Percentiles rank a stretch among this genome's conserved stretches.
Evolutionary conservation across 2,888 invertebrate species (phyloP).

Genomic region (Amiota communis): DNA sequence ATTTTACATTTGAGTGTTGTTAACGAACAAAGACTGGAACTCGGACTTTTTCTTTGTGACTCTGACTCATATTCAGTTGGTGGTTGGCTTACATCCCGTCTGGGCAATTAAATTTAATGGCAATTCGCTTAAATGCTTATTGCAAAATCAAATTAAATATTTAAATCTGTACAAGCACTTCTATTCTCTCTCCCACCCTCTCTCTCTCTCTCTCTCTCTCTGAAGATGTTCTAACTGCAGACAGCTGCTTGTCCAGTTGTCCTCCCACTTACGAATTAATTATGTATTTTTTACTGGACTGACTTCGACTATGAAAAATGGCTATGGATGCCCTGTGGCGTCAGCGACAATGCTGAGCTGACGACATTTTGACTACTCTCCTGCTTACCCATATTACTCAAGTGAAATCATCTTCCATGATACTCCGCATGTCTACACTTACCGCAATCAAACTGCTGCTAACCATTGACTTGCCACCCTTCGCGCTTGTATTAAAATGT

Average conservation of each 20-base stretch:
- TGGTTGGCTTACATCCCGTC: neutral
- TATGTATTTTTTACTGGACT: conserved; percentile 56
- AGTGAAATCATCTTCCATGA: neutral
- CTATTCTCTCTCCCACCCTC: no score
- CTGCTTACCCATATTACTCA: neutral
- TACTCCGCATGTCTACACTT: conserved; percentile 65
- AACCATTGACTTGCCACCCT: conserved; percentile 77
- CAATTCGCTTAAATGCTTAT: conserved; percentile 35
- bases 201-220: no score
- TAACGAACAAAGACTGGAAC: no score
- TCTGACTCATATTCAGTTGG: neutral
- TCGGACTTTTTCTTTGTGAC: neutral
- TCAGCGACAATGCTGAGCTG: neutral
- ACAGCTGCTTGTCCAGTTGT: no score
- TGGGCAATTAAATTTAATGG: conserved; percentile 13
- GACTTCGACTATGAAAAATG: conserved; percentile 29
- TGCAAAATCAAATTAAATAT: conserved; percentile 60
- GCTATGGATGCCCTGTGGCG: neutral
- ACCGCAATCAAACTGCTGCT: conserved; percentile 79
- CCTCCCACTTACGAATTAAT: conserved; percentile 53
- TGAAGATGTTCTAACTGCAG: no score
- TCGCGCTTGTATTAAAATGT: conserved; percentile 82
- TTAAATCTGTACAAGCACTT: conserved; percentile 48
- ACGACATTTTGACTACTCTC: neutral
- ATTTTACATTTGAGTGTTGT: no score